Base-by-base conservation (phyloP, 2,888 invertebrate species). In the Drosophila multiciliata region DNA sequence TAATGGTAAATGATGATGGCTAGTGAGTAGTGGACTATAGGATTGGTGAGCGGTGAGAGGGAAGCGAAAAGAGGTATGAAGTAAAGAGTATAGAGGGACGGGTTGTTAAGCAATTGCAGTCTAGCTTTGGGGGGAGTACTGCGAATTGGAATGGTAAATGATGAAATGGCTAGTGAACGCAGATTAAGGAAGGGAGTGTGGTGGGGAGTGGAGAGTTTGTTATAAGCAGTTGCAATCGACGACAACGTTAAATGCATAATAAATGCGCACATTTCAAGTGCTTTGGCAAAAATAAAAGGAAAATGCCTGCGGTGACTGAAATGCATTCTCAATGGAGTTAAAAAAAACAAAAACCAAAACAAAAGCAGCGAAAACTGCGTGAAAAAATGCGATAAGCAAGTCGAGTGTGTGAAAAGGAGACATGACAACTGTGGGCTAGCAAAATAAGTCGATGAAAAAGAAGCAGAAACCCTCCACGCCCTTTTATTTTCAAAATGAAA, bases 181-280 rank as follows among this genome's bases (percentile, higher is more conserved):
- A 32, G 49, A 60, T 65, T 64, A 45, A 3, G 17, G 23, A 32
- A 11, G 42, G 11, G 50, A 1, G 12, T 33, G 20, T 11, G 40
- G n/a, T 20, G 40, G 29, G 55, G 33, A 11, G 52, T 29, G 23
- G 63, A 1, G 17, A 12, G 52, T 29, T 29, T 8, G 15, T 15
- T 15, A 15, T 35, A 42, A 61, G 71, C 63, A 72, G 73, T 67
- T 82, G 77, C 73, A 82, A 61, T 63, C 67, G 83, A 73, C 76
- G 70, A 75, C 77, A 82, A 89, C 90, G 90, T 83, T 89, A 87
- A 90, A 87, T 89, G 90, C 89, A 90, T 87, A 90, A 90, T 87
- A 89, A 87, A 90, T 87, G 79, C 71, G 82, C 64, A 71, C 23
- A 45, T 75, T 81, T 83, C 71, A 81, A 73, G 78, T 71, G 73